These are phyloP conservation scores for Neodontobutis hainanensis DNA, from an alignment of 2,113 vertebrate genomes.

Conservation along the genomic window DNA sequence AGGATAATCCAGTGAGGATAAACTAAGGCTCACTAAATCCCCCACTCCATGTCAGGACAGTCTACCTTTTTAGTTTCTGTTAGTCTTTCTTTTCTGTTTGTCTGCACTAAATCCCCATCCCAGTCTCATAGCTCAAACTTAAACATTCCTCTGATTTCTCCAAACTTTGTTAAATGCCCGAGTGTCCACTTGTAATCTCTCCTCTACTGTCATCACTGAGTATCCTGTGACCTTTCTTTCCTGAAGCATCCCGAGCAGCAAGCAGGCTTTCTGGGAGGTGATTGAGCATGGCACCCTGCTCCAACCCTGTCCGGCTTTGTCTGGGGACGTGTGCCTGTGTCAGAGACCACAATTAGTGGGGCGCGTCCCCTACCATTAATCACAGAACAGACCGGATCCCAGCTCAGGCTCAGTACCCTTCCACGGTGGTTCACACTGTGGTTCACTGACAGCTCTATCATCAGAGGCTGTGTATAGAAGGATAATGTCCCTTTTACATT, in stretches of 20 bases:
- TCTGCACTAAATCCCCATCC: conserved; percentile 39
- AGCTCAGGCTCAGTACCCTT: conserved; percentile 39
- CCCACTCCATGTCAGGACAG: conserved; percentile 33
- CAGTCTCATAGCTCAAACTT: conserved; percentile 5
- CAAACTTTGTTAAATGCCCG: conserved; percentile 13
- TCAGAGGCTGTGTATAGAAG: background rate
- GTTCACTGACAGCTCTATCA: conserved; percentile 49
- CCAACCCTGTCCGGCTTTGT: conserved; percentile 74
- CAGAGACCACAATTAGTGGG: conserved; percentile 77
- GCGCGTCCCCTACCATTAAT: conserved; percentile 78
- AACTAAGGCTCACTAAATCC: conserved; percentile 54
- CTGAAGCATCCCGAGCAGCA: conserved; percentile 34
- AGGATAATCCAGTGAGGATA: conserved; percentile 65
- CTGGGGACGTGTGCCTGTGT: conserved; percentile 77
- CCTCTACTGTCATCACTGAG: conserved; percentile 60
- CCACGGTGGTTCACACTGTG: conserved; percentile 28
- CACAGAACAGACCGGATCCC: conserved; percentile 65
- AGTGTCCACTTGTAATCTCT: conserved; percentile 37
- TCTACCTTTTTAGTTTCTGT: conserved; percentile 27
- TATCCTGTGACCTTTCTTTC: conserved; percentile 61
- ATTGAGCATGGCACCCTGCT: conserved; percentile 76
- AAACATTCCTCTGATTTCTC: conserved; percentile 11
- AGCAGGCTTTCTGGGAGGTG: conserved; percentile 65
- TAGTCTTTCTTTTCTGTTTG: conserved; percentile 29
- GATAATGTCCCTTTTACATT: background rate